A percentile compares a stretch with the other conserved stretches of the same genome.
Evolutionary conservation across 2,797 vertebrate species (phyloP).

Genomic region (Peromyscus eremicus): DNA sequence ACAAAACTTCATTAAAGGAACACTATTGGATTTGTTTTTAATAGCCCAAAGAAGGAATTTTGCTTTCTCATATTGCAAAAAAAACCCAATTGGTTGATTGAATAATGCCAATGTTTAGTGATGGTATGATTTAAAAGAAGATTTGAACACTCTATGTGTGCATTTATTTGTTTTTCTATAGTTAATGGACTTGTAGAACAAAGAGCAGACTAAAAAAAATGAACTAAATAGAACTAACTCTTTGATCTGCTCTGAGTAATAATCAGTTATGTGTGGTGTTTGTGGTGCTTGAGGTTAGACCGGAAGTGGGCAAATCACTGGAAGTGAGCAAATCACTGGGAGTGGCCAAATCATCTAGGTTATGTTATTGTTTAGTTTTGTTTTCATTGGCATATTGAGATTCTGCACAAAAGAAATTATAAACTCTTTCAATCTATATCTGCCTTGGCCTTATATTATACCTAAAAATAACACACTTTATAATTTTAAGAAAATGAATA

Average conservation of each 20-base stretch:
- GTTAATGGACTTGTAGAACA: neutral
- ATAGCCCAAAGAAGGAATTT: neutral
- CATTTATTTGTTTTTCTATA: neutral
- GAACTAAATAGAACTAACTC: neutral
- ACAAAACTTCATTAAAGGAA: neutral
- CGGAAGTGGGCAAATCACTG: neutral
- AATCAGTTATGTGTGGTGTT: neutral
- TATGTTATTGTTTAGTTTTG: neutral
- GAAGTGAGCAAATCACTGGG: neutral
- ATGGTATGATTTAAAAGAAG: neutral
- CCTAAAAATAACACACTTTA: neutral
- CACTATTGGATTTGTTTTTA: neutral
- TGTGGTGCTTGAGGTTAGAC: rapidly evolving
- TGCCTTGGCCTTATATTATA: neutral
- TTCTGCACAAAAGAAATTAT: neutral
- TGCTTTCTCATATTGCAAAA: neutral
- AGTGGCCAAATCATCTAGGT: neutral
- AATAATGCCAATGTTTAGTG: neutral
- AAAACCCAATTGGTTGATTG: neutral
- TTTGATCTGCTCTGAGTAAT: neutral
- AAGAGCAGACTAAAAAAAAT: neutral
- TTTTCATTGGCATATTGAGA: neutral
- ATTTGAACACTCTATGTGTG: neutral
- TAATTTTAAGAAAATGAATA: neutral
- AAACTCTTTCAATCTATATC: neutral